A percentile compares a stretch with the other conserved stretches of the same genome.
These are phyloP conservation scores for Melolontha melolontha DNA, from an alignment of 2,888 invertebrate species.

Conservation along the genomic window DNA sequence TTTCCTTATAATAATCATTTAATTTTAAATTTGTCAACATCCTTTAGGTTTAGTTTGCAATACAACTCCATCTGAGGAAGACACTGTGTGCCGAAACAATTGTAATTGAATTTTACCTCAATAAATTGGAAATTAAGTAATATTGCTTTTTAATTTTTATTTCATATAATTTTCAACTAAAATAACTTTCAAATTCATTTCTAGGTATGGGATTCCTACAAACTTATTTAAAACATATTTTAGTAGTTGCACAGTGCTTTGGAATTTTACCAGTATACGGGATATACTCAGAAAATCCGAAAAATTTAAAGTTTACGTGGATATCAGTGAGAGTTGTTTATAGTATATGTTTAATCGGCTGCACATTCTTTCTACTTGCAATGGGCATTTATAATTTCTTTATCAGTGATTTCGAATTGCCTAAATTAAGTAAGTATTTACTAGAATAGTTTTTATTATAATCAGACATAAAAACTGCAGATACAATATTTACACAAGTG, in stretches of 20 bases:
- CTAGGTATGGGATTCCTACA: slow-evolving; percentile 15
- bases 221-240: slow-evolving; percentile 12
- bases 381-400: slow-evolving; percentile 26
- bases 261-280: slow-evolving; percentile 16
- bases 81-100: too few species aligned
- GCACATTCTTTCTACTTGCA: slow-evolving; percentile 7
- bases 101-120: too few species aligned
- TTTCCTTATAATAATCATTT: too few species aligned
- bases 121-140: too few species aligned
- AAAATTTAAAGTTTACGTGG: slow-evolving; percentile 19
- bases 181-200: too few species aligned
- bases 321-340: slow-evolving; percentile 8
- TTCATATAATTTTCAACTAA: too few species aligned
- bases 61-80: too few species aligned
- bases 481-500: too few species aligned
- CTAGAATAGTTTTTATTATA: not conserved
- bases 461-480: too few species aligned
- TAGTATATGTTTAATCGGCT: not conserved
- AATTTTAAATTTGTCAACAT: too few species aligned
- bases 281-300: slow-evolving; percentile 19
- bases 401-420: slow-evolving; percentile 14
- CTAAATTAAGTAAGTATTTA: slow-evolving; percentile 17
- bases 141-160: too few species aligned
- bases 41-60: too few species aligned
- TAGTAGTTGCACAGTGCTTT: slow-evolving; percentile 21